Evolutionary conservation across 2,113 vertebrate species (phyloP).

Genomic region (Gopherus evgoodei): DNA sequence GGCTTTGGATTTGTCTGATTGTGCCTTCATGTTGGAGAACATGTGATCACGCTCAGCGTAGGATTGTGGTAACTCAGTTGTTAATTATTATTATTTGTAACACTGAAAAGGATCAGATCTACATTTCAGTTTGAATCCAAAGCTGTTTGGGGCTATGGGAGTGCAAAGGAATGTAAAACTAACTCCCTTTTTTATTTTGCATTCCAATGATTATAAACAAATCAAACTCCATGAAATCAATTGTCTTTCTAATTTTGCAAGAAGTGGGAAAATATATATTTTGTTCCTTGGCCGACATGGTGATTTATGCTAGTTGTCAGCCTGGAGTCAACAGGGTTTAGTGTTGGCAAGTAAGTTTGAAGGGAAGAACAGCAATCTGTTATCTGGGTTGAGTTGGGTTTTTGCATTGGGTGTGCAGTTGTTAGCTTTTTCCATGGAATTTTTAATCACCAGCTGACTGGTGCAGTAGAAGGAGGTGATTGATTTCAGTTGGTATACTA

Average conservation of each 20-base stretch:
- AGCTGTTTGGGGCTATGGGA: neutral
- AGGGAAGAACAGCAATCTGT: neutral
- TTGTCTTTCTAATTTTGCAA: neutral
- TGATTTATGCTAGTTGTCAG: neutral
- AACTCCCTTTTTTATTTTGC: constrained; percentile 32
- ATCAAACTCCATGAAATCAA: constrained; percentile 43
- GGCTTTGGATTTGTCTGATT: neutral
- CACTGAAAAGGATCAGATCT: neutral
- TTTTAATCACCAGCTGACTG: constrained; percentile 24
- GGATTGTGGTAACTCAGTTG: neutral
- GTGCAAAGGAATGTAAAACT: neutral
- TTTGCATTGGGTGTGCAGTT: neutral
- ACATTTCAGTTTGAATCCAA: neutral
- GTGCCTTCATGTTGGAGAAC: constrained; percentile 24
- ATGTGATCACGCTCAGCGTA: constrained; percentile 3
- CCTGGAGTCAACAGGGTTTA: neutral
- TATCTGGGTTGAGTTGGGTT: neutral
- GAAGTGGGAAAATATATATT: neutral
- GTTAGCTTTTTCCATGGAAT: constrained; percentile 14
- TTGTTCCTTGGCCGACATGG: neutral
- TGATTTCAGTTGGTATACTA: constrained; percentile 38
- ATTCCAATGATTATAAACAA: constrained; percentile 35
- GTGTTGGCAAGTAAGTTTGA: neutral
- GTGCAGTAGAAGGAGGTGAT: constrained; percentile 25
- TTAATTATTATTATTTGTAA: constrained; percentile 46